Evolutionary conservation across 2,797 vertebrate genomes (phyloP).

Genomic region (Hapalemur alaotrensis): DNA sequence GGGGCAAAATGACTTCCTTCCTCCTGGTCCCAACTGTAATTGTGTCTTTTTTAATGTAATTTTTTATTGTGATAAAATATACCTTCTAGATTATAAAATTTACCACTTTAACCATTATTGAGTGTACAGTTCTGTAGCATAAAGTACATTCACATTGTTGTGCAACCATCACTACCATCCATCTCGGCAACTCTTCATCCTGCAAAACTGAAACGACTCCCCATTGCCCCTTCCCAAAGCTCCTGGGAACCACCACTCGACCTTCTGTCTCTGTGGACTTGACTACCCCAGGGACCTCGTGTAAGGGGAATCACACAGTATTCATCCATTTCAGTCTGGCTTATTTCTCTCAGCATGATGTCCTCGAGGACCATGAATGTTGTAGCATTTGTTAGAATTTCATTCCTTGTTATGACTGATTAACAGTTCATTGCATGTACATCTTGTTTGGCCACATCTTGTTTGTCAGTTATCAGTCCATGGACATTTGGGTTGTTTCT

Average conservation of each 20-base stretch:
- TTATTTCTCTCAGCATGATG: not conserved
- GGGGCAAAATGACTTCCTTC: not conserved
- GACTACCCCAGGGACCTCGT: not conserved
- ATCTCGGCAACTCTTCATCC: not conserved
- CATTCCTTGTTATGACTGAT: not conserved
- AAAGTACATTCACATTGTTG: not conserved
- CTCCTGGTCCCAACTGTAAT: not conserved
- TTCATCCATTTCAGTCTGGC: not conserved
- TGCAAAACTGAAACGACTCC: not conserved
- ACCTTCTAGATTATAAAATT: not conserved
- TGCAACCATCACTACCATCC: too few species aligned
- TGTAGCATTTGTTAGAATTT: not conserved
- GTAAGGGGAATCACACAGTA: not conserved
- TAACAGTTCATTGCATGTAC: not conserved
- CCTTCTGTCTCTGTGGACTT: not conserved
- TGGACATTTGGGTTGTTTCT: not conserved
- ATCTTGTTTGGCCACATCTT: not conserved
- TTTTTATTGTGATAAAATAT: not conserved
- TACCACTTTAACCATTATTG: not conserved
- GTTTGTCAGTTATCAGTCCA: not conserved
- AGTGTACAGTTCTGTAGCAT: not conserved
- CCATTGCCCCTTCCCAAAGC: not conserved
- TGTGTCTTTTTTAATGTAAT: not conserved
- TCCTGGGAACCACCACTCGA: not conserved
- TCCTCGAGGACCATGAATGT: not conserved